These are phyloP conservation scores for Telmatochromis brachygnathus DNA, from an alignment of 2,113 vertebrate species.

Conservation along the genomic window DNA sequence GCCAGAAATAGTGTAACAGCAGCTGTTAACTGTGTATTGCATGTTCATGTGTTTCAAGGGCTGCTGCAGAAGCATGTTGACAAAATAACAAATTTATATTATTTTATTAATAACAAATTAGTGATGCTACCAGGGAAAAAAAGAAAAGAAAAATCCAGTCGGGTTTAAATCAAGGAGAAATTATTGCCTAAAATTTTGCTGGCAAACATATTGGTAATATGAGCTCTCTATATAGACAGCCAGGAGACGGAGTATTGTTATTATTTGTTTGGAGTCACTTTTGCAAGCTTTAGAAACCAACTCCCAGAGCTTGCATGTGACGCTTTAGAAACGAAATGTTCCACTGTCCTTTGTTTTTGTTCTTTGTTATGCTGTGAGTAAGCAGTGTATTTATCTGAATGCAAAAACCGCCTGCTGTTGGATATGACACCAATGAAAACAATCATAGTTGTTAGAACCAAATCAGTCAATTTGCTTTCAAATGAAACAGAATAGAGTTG, in stretches of 20 bases:
- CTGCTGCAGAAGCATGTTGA: not conserved
- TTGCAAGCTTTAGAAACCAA: not conserved
- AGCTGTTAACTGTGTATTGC: not conserved
- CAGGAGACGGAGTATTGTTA: not conserved
- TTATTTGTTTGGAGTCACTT: not conserved
- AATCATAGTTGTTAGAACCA: not conserved
- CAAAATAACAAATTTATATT: accelerated
- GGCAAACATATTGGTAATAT: not conserved
- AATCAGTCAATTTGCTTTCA: not conserved
- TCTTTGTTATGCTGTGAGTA: not conserved
- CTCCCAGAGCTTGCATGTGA: not conserved
- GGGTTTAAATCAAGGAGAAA: not conserved
- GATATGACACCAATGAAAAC: not conserved
- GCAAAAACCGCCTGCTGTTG: not conserved
- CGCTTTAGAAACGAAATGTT: not conserved
- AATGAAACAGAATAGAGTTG: not conserved
- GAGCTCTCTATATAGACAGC: not conserved
- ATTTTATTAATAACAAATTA: not conserved
- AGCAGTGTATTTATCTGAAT: not conserved
- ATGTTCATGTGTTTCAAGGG: not conserved
- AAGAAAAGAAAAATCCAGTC: not conserved
- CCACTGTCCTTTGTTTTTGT: not conserved
- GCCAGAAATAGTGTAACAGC: not conserved
- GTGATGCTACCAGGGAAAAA: not conserved
- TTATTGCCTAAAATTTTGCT: not conserved